These are phyloP conservation scores for Melieria crassipennis DNA, from an alignment of 2,888 invertebrate genomes.

Conservation along the genomic window DNA sequence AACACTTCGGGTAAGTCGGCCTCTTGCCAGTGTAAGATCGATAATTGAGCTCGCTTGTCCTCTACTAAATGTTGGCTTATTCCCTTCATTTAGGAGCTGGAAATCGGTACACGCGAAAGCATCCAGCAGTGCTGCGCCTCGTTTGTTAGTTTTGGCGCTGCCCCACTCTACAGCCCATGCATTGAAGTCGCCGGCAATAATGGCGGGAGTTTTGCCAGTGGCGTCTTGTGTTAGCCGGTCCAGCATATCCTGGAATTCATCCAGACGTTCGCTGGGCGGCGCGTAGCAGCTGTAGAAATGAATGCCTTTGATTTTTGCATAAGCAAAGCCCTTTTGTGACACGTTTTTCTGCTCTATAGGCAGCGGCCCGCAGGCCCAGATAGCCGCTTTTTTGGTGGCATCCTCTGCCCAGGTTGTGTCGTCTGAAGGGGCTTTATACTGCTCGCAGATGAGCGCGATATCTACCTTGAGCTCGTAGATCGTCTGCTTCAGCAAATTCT, in stretches of 20 bases:
- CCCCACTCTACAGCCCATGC: slow-evolving; percentile 32
- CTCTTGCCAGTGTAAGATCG: background rate
- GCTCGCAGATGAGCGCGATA: too few relatives aligned
- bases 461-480: too few relatives aligned
- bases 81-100: too few relatives aligned
- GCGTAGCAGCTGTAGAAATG: slow-evolving; percentile 31
- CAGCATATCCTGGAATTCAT: slow-evolving; percentile 3
- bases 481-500: too few relatives aligned
- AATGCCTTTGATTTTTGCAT: too few relatives aligned
- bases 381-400: too few relatives aligned
- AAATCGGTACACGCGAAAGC: background rate
- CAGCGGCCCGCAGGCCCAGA: too few relatives aligned
- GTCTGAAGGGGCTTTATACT: too few relatives aligned
- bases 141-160: background rate
- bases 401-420: too few relatives aligned
- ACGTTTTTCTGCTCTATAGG: too few relatives aligned
- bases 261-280: slow-evolving; percentile 9
- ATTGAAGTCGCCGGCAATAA: background rate
- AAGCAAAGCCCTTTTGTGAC: too few relatives aligned
- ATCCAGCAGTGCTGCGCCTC: slow-evolving; percentile 18
- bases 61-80: too few relatives aligned
- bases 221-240: slow-evolving; percentile 1
- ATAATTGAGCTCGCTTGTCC: background rate
- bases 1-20: background rate
- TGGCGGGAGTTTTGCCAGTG: background rate